These are phyloP conservation scores for Chelonus formosanus DNA, from an alignment of 2,888 invertebrate species.

Conservation along the genomic window DNA sequence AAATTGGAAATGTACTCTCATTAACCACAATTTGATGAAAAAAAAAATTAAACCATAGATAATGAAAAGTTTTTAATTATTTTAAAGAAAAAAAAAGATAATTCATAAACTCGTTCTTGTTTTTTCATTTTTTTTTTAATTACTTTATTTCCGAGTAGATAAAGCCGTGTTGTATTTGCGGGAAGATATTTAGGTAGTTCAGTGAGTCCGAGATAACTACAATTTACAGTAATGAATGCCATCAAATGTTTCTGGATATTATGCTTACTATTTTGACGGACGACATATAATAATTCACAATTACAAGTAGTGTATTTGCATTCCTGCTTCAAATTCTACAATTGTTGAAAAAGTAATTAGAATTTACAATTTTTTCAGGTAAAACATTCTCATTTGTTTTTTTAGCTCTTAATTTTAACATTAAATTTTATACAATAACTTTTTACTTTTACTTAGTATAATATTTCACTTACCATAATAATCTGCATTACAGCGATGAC, in stretches of 20 bases:
- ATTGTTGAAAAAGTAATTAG: conserved; percentile 25
- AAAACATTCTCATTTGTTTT: too few species aligned
- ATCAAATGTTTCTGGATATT: conserved; percentile 62
- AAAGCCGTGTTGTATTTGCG: conserved; percentile 73
- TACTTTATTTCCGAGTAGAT: conserved; percentile 75
- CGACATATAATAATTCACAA: conserved; percentile 73
- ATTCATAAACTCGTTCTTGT: too few species aligned
- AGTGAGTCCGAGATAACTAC: conserved; percentile 69
- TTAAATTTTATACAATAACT: background rate
- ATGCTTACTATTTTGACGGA: conserved; percentile 62
- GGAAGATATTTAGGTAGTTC: conserved; percentile 73
- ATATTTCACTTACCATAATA: conserved; percentile 67
- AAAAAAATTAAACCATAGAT: conserved; percentile 25
- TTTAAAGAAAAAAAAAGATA: too few species aligned
- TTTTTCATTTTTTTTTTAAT: too few species aligned
- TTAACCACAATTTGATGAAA: conserved; percentile 30
- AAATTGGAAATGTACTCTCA: too few species aligned
- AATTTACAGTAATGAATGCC: conserved; percentile 77
- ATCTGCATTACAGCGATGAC: conserved; percentile 73
- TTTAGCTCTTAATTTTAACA: background rate
- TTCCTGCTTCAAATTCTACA: conserved; percentile 68
- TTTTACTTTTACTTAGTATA: background rate
- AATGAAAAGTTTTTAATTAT: background rate
- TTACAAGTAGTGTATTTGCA: conserved; percentile 71
- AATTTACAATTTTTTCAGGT: too few species aligned